Conservation (phyloP, 30 jellyfish, hydroid and myxozoan genomes). For the Phacellophora camtschatica region DNA sequence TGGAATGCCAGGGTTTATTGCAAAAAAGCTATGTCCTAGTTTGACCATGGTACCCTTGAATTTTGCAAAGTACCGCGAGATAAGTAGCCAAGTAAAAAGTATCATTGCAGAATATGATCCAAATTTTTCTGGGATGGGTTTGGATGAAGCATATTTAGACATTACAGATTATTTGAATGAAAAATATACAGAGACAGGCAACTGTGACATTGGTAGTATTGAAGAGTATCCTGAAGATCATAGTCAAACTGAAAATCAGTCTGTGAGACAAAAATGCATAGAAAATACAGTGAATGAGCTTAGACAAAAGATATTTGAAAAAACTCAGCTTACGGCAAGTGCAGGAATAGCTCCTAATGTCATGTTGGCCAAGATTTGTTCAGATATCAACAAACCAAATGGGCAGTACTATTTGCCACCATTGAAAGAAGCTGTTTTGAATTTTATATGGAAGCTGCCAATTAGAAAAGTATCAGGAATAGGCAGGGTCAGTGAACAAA, state of each 20-base stretch:
- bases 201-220: not conserved
- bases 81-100: conserved; percentile 64
- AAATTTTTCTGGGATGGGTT: conserved; percentile 64
- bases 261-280: not conserved
- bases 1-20: conserved; percentile 99
- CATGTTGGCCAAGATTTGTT: conserved; percentile 93
- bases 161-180: conserved; percentile 66
- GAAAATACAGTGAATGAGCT: conserved; percentile 80
- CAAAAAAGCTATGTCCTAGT: conserved; percentile 91
- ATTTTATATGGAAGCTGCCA: conserved; percentile 70
- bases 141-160: conserved; percentile 97
- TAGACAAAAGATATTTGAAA: conserved; percentile 46
- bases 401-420: conserved; percentile 87
- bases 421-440: conserved; percentile 2
- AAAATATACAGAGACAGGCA: not conserved
- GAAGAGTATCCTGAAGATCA: not conserved
- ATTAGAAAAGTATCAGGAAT: conserved; percentile 90
- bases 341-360: conserved; percentile 94
- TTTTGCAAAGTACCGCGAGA: conserved; percentile 77
- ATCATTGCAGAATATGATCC: conserved; percentile 87
- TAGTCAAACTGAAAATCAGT: not conserved
- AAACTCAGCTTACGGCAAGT: conserved; percentile 89
- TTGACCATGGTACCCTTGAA: conserved; percentile 73
- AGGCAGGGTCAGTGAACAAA: conserved; percentile 94
- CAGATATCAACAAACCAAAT: conserved; percentile 96